Evolutionary conservation across 1,140 invertebrate genomes (phyloP).

Genomic region (Coenobita brevimanus): DNA sequence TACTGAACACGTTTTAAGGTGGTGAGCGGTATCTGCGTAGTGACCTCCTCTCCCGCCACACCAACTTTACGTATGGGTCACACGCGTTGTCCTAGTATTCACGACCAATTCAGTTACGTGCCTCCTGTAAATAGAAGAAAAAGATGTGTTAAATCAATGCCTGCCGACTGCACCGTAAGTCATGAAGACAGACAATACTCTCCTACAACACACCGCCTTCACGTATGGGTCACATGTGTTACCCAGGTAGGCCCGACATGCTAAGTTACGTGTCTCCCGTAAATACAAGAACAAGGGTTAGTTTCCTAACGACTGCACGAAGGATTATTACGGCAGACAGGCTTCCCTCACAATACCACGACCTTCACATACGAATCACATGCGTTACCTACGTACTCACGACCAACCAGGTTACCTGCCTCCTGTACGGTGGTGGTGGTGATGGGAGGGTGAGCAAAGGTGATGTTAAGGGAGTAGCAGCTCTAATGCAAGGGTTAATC

Average conservation of each 20-base stretch:
- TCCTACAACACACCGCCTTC: too few species aligned
- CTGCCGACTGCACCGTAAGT: too few species aligned
- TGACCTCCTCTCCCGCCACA: slow-evolving; percentile 60
- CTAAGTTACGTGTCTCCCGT: too few species aligned
- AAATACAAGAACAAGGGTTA: too few species aligned
- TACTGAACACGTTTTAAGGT: slow-evolving; percentile 55
- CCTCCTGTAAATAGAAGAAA: slow-evolving; percentile 30
- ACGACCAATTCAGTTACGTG: slow-evolving; percentile 34
- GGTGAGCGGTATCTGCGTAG: slow-evolving; percentile 53
- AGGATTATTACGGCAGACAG: slow-evolving; percentile 47
- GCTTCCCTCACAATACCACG: slow-evolving; percentile 55
- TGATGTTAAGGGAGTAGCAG: too few species aligned
- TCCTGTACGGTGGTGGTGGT: too few species aligned
- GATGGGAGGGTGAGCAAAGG: too few species aligned
- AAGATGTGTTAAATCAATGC: too few species aligned
- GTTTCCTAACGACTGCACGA: too few species aligned
- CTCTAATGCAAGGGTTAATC: too few species aligned
- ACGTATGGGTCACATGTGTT: too few species aligned
- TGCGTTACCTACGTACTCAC: slow-evolving; percentile 47
- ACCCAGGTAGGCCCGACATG: too few species aligned
- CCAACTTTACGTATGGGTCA: slow-evolving; percentile 65
- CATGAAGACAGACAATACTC: neutral
- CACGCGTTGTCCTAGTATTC: slow-evolving; percentile 53
- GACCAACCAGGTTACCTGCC: slow-evolving; percentile 41
- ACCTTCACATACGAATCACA: slow-evolving; percentile 67